These are phyloP conservation scores for Catostylus mosaicus DNA, from an alignment of 30 jellyfish, hydroid and myxozoan species.

Conservation along the genomic window DNA sequence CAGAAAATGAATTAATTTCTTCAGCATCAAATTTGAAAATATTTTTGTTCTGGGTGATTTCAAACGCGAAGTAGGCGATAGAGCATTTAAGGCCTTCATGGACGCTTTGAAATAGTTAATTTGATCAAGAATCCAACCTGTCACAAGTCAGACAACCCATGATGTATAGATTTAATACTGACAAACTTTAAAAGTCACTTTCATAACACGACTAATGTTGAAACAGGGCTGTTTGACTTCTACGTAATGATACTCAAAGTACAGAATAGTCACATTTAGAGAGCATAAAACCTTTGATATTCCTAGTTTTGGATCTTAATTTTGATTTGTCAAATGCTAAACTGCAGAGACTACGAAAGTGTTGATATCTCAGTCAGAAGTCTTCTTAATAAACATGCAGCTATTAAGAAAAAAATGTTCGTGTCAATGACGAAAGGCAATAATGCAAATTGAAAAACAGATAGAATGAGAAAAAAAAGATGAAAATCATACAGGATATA, in stretches of 20 bases:
- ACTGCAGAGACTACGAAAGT: background rate
- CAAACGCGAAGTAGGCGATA: constrained; percentile 12
- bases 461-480: background rate
- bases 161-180: constrained; percentile 49
- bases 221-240: constrained; percentile 61
- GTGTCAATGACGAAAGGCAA: constrained; percentile 44
- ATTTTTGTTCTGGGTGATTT: constrained; percentile 17
- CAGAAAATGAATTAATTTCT: constrained; percentile 18
- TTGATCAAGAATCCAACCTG: constrained; percentile 39
- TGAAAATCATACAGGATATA: background rate
- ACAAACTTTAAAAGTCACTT: constrained; percentile 29
- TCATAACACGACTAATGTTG: constrained; percentile 30
- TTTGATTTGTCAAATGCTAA: background rate
- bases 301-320: background rate
- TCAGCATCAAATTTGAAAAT: constrained; percentile 7
- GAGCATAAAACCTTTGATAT: background rate
- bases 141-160: constrained; percentile 38
- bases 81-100: constrained; percentile 22
- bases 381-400: constrained; percentile 24
- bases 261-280: background rate
- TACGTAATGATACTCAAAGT: constrained; percentile 15
- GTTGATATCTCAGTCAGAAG: background rate
- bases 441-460: background rate
- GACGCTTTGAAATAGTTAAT: background rate
- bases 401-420: constrained; percentile 18